Conservation (phyloP, 1,140 invertebrate genomes). For the Druon quercuslanigerum region DNA sequence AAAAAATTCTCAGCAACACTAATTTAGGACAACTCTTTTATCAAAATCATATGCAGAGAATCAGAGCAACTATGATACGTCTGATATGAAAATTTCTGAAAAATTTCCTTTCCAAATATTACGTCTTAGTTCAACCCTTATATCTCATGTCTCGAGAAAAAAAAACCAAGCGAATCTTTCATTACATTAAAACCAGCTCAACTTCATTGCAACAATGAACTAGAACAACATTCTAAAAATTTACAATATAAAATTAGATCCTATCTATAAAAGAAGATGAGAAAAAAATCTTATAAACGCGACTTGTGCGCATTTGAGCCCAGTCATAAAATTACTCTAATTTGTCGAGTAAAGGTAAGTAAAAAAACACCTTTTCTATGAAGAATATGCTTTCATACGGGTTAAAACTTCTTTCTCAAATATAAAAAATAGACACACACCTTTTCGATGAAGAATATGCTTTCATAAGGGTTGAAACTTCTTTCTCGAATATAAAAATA, state of each 20-base stretch:
- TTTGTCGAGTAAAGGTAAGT: neutral
- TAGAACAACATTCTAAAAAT: too few relatives aligned
- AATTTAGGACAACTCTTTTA: conserved; percentile 30
- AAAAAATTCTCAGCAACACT: conserved; percentile 27
- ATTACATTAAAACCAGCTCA: conserved; percentile 30
- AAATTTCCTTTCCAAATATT: neutral
- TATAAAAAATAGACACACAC: conserved; percentile 13
- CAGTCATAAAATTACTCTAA: neutral
- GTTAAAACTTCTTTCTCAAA: neutral
- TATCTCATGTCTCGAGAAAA: neutral
- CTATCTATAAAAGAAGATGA: neutral
- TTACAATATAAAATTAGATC: neutral
- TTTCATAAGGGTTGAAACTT: neutral
- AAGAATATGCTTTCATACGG: neutral
- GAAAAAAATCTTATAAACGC: conserved; percentile 1
- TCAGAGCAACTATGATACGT: neutral
- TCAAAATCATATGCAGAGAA: neutral
- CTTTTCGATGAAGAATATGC: neutral
- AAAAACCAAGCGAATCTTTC: conserved; percentile 12
- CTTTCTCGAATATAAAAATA: conserved; percentile 11
- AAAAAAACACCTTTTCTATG: neutral
- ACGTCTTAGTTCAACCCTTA: neutral
- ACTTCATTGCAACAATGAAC: neutral
- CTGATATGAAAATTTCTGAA: conserved; percentile 11
- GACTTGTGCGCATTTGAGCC: neutral